Conservation (phyloP, 2,113 vertebrate genomes). For the Cyprinodon variegatus region DNA sequence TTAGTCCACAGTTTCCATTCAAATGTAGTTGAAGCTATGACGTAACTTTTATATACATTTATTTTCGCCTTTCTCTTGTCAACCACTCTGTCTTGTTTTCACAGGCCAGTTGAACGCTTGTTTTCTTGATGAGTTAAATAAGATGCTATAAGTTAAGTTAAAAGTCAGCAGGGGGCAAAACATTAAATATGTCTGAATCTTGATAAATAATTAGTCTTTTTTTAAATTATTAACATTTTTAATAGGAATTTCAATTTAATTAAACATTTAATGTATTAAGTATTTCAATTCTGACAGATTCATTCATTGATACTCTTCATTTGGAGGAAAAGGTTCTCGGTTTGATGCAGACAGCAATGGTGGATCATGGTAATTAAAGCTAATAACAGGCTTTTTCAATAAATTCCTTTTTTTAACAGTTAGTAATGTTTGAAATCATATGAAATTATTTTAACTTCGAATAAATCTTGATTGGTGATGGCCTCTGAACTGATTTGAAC, state of each 20-base stretch:
- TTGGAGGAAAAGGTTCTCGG: not conserved
- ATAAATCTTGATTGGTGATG: not conserved
- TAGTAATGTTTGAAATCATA: not conserved
- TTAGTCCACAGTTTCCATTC: too few species aligned
- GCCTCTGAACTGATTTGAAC: not conserved
- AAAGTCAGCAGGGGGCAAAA: not conserved
- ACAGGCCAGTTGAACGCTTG: too few species aligned
- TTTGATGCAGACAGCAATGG: not conserved
- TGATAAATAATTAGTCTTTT: not conserved
- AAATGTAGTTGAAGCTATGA: too few species aligned
- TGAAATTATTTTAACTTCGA: not conserved
- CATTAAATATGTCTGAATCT: not conserved
- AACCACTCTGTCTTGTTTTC: too few species aligned
- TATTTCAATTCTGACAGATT: not conserved
- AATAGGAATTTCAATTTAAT: not conserved
- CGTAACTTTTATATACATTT: too few species aligned
- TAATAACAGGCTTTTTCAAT: not conserved
- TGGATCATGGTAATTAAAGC: not conserved
- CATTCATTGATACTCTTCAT: not conserved
- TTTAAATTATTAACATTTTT: not conserved
- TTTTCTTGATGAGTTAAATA: too few species aligned
- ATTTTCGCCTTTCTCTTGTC: too few species aligned
- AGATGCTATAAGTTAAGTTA: too few species aligned
- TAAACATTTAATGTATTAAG: not conserved
- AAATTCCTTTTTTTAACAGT: not conserved